These are phyloP conservation scores for Neoaliturus tenellus DNA, from an alignment of 2,888 invertebrate species.

Conservation along the genomic window DNA sequence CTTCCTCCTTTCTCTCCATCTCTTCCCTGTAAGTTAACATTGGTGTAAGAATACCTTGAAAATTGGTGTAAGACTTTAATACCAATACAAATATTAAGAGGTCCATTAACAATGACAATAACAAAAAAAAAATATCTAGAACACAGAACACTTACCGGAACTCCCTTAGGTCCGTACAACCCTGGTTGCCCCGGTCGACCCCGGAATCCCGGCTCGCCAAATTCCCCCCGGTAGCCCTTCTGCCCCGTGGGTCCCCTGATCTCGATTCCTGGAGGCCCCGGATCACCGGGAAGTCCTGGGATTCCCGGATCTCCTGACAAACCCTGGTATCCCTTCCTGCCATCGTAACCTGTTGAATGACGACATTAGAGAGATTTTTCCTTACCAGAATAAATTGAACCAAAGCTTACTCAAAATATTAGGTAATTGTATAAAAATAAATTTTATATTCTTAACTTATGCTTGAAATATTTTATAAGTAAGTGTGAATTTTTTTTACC, in stretches of 20 bases:
- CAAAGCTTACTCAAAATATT: too few species aligned
- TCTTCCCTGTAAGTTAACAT: constrained; percentile 61
- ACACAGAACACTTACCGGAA: constrained; percentile 65
- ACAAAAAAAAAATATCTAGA: too few species aligned
- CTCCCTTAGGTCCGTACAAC: constrained; percentile 66
- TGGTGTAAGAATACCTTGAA: too few species aligned
- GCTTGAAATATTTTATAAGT: too few species aligned
- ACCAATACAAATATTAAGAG: background rate
- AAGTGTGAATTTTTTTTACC: too few species aligned
- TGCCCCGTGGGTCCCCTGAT: constrained; percentile 64
- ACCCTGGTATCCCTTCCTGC: constrained; percentile 71
- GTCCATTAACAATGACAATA: background rate
- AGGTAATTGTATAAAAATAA: too few species aligned
- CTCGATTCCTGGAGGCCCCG: constrained; percentile 78
- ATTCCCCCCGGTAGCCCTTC: constrained; percentile 61
- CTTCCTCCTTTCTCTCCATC: constrained; percentile 67
- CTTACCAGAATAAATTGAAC: too few species aligned
- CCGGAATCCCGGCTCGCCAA: constrained; percentile 76
- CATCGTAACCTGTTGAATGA: constrained; percentile 67
- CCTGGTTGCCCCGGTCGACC: constrained; percentile 72
- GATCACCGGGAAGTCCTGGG: constrained; percentile 70
- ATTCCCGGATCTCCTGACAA: constrained; percentile 71
- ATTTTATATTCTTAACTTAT: too few species aligned
- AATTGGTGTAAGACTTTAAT: too few species aligned
- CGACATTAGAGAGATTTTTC: too few species aligned